Evolutionary conservation across 2,888 invertebrate species (phyloP), one percentile per base, ranked within the genome.

Genomic region (Lomographa bimaculata): DNA sequence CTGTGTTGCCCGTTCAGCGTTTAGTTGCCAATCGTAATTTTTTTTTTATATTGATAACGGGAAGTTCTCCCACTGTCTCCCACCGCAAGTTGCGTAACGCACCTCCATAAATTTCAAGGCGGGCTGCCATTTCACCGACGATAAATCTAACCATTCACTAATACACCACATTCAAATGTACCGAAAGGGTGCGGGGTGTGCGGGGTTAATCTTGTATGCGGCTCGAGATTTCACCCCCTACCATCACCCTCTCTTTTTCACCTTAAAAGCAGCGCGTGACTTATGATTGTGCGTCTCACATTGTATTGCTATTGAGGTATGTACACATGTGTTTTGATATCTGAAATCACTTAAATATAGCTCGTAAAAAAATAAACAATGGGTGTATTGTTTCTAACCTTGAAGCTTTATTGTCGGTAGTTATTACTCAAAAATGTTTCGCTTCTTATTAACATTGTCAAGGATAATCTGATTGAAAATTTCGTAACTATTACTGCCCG

Each of bases 111-210:
- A 81, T 81, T 73, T 70, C 56, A 36, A 54, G 68, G 66, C 64
- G 68, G 64, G 50, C 73, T 71, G 70, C 64, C 75, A 68, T 73
- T 69, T 63, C 67, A 54, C 46, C 62, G 56, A 60, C 72, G 61
- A 81, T 85, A 85, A 82, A 85, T 84, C 83, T 78, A 60, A 61
- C 73, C 79, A 74, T 79, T 82, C 78, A 75, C 79, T 79, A 84
- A 80, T 82, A 80, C 76, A 75, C 76, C 77, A 68, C 79, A 84
- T 83, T 84, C 82, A 83, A 83, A 83, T 80, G 76, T 75, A 73
- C 68, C 76, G 61, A 38, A 43, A 40, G 50, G 48, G 43, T 43
- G 41, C 40, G 42, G 46, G 46, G 43, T 26, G 28, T 16, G 42
- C 19, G 49, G 46, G 50, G 47, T 49, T 50, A 54, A 52, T 57